These are phyloP conservation scores for Eupeodes latifasciatus DNA, from an alignment of 2,888 invertebrate genomes.

Conservation along the genomic window DNA sequence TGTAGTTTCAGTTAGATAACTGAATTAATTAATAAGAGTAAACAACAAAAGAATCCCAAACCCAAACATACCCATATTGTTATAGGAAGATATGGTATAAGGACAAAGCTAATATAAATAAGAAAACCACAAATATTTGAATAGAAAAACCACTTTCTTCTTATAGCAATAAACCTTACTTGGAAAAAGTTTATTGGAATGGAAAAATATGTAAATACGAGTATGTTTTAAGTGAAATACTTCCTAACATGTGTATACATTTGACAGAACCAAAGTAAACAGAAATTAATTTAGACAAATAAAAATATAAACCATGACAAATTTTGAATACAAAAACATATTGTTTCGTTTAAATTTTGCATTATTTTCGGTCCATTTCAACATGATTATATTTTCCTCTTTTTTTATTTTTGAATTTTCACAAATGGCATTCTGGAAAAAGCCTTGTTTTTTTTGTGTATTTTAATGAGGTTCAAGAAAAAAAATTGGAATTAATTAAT, in stretches of 20 bases:
- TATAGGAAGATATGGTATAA: background rate
- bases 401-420: background rate
- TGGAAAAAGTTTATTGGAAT: background rate
- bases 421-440: background rate
- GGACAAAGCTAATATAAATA: background rate
- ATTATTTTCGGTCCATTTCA: too few relatives aligned
- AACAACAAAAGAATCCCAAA: background rate
- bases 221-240: background rate
- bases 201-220: background rate
- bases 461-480: too few relatives aligned
- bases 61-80: background rate
- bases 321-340: too few relatives aligned
- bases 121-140: background rate
- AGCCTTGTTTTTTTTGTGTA: background rate
- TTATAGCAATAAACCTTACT: background rate
- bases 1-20: background rate
- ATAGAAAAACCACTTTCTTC: background rate
- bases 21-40: slow-evolving; percentile 25
- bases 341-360: too few relatives aligned
- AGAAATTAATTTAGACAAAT: background rate
- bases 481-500: background rate
- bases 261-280: background rate
- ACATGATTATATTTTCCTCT: too few relatives aligned
- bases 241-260: background rate
- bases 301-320: too few relatives aligned